Evolutionary conservation across 2,797 vertebrate species (phyloP).

Genomic region (Podarcis lilfordi): DNA sequence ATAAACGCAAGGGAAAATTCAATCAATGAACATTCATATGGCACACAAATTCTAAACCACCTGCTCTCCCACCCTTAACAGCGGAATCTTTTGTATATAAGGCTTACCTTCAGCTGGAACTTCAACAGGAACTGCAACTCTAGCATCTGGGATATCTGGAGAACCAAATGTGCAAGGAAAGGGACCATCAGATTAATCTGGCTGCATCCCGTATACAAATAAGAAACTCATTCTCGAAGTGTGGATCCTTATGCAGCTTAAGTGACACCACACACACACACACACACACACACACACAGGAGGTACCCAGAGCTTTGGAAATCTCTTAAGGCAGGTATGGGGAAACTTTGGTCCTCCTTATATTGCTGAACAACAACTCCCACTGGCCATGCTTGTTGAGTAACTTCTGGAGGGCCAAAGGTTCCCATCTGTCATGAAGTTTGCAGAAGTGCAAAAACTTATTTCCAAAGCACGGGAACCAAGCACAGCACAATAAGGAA

Average conservation of each 20-base stretch:
- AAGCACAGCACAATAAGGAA: background rate
- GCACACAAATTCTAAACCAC: background rate
- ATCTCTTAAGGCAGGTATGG: background rate
- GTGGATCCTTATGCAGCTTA: background rate
- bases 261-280: background rate
- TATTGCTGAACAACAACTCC: too few species aligned
- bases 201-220: background rate
- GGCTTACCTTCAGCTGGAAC: slow-evolving; percentile 87
- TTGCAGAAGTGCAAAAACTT: background rate
- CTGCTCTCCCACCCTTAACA: background rate
- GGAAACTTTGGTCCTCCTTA: too few species aligned
- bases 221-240: background rate
- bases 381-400: too few species aligned
- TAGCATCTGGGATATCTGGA: slow-evolving; percentile 93
- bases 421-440: background rate
- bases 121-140: slow-evolving; percentile 88
- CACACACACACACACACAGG: background rate
- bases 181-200: background rate
- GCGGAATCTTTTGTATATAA: background rate
- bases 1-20: slow-evolving; percentile 54
- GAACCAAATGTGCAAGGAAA: slow-evolving; percentile 36
- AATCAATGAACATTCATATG: slow-evolving; percentile 28
- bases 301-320: background rate
- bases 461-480: background rate
- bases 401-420: too few species aligned